phyloP scores from a whole-genome alignment of 1,140 invertebrate genomes.

The Drosophila novamexicana region DNA sequence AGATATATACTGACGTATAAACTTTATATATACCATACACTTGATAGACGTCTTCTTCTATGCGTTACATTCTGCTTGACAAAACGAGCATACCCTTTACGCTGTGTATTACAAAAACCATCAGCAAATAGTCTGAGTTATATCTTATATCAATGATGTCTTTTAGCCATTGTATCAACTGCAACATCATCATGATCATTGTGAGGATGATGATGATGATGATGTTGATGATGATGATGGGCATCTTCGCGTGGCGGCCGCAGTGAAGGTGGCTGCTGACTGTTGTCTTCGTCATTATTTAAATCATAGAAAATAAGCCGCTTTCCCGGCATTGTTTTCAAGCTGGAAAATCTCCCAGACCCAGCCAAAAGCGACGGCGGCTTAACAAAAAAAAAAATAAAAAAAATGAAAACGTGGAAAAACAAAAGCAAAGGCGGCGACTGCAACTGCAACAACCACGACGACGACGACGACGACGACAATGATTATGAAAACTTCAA shows the following conservation, averaged over 20 bases:
- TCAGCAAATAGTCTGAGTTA: conserved; percentile 28
- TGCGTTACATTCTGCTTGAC: no score
- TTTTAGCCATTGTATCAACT: conserved; percentile 14
- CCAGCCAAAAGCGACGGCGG: conserved; percentile 35
- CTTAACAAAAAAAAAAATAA: conserved; percentile 22
- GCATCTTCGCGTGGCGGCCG: not conserved
- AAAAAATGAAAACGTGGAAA: conserved; percentile 54
- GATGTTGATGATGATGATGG: conserved; percentile 44
- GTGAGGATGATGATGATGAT: conserved; percentile 37
- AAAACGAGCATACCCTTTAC: no score
- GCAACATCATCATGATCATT: conserved; percentile 9
- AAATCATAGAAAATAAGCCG: conserved; percentile 83
- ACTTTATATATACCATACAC: no score
- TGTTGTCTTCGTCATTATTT: conserved; percentile 81
- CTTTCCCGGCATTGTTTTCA: conserved; percentile 81
- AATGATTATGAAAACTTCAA: conserved; percentile 81
- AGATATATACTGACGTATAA: no score
- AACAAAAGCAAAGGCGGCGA: conserved; percentile 71
- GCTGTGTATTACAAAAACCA: not conserved
- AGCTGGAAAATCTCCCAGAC: conserved; percentile 70
- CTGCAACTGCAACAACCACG: conserved; percentile 34
- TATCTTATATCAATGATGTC: conserved; percentile 49
- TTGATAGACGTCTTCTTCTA: no score
- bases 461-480: conserved; percentile 53
- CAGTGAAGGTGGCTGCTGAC: conserved; percentile 47